Conservation (phyloP, 2,888 invertebrate genomes). For the Agrotis puta region DNA sequence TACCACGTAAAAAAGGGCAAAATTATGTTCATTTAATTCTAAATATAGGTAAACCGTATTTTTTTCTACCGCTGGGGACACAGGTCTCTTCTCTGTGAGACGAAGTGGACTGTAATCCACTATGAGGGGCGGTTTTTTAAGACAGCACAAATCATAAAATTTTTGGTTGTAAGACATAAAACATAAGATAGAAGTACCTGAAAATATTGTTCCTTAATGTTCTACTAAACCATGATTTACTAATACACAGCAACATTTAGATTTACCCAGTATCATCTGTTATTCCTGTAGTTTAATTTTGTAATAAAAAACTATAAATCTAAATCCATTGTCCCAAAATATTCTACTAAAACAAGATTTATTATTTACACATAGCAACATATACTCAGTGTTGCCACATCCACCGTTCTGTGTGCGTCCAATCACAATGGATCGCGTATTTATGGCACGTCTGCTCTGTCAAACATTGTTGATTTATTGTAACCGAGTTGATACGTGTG, state of each 20-base stretch:
- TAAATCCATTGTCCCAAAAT: background rate
- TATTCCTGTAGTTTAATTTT: background rate
- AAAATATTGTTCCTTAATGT: too few species aligned
- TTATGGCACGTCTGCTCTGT: slow-evolving; percentile 64
- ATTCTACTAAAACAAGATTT: slow-evolving; percentile 38
- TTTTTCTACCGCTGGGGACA: too few species aligned
- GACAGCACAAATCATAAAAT: too few species aligned
- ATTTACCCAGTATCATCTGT: too few species aligned
- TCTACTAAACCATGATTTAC: background rate
- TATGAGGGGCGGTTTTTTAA: too few species aligned
- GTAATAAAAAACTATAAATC: slow-evolving; percentile 6
- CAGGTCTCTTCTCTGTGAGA: too few species aligned
- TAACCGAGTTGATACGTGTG: slow-evolving; percentile 49
- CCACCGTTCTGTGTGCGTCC: slow-evolving; percentile 30
- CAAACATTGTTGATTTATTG: slow-evolving; percentile 66
- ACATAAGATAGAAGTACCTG: too few species aligned
- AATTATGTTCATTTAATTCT: background rate
- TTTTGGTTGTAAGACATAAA: too few species aligned
- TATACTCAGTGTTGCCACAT: slow-evolving; percentile 42
- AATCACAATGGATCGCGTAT: slow-evolving; percentile 64
- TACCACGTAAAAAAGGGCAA: too few species aligned
- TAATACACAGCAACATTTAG: too few species aligned
- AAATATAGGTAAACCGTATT: too few species aligned
- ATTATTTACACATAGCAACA: slow-evolving; percentile 35
- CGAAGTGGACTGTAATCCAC: too few species aligned